Base-by-base conservation (phyloP, 2,113 vertebrate genomes). In the pig (Sus scrofa) region DNA sequence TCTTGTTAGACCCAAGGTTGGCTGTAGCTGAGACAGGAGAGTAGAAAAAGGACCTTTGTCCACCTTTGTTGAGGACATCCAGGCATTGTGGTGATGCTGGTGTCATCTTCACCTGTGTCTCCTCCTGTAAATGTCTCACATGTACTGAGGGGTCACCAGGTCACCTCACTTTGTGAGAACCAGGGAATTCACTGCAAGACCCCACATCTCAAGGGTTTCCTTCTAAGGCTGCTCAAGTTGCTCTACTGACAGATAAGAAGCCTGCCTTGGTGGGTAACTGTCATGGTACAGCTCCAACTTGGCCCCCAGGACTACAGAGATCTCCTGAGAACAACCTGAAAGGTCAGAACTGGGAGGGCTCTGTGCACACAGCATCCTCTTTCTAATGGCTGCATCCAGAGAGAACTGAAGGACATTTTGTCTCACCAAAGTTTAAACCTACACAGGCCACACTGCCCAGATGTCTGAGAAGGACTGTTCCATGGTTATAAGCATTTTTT, bases 61-160 rank as follows among this genome's bases (percentile, higher is more conserved):
- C 16, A 22, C 13, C 85, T 9, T 39, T 3, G n/a, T 9, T 15
- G 52, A n/a, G 62, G 13, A 12, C 8, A 16, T 4, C 4, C 34
- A 4, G 19, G 54, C 18, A 0, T 30, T 20, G 30, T 3, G 4
- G 24, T 7, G 11, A 32, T 7, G 1, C 85, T 44, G 34, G 11
- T 10, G 2, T 68, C n/a, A 3, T 6, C 4, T 37, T 5, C 1
- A 7, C 1, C 26, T 9, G 12, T 14, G 20, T 18, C 75, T 54
- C 26, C 10, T 68, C 16, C 15, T 30, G 0, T 0, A 18, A n/a
- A n/a, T n/a, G n/a, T 27, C 6, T 75, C 2, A 5, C 18, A 2
- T 1, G 7, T 34, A 26, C 52, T 6, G 12, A 14, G 5, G 9
- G 37, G 18, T 3, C 37, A 34, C 27, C 7, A 0, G 0, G 52